Conservation (phyloP, 2,113 vertebrate species). For the Anhinga anhinga region DNA sequence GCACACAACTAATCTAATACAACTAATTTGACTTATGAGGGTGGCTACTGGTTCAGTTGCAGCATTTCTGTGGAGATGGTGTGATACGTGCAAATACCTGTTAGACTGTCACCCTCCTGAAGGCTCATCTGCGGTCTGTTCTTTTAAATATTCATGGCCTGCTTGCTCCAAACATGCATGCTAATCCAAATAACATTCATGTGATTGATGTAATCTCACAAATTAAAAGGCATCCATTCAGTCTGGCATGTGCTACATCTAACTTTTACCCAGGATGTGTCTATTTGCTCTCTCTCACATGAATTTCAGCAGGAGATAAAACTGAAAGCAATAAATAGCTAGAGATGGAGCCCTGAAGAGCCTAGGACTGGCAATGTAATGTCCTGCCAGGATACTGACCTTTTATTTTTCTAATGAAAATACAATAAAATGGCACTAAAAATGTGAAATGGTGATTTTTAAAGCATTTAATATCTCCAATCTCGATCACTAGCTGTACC, state of each 20-base stretch:
- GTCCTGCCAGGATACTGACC: slow-evolving; percentile 34
- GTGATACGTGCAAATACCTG: neutral
- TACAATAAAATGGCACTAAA: slow-evolving; percentile 23
- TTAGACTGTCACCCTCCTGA: neutral
- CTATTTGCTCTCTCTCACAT: neutral
- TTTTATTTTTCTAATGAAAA: slow-evolving; percentile 54
- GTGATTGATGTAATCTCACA: slow-evolving; percentile 32
- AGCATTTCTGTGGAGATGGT: neutral
- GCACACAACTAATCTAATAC: neutral
- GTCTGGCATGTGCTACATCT: neutral
- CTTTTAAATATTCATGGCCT: slow-evolving; percentile 28
- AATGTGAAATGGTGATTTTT: neutral
- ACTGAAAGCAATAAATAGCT: slow-evolving; percentile 16
- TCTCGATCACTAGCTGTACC: neutral
- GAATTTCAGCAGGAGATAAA: slow-evolving; percentile 23
- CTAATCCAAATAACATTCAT: slow-evolving; percentile 16
- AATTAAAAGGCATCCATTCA: slow-evolving; percentile 53
- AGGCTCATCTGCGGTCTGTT: neutral
- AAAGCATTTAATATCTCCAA: neutral
- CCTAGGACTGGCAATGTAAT: neutral
- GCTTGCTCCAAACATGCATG: neutral
- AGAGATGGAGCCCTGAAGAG: slow-evolving; percentile 29
- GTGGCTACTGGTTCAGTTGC: neutral
- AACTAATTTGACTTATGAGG: neutral
- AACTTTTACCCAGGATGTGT: slow-evolving; percentile 6